Base-by-base conservation (phyloP, 2,113 vertebrate species). In the Pterocles orientalis region DNA sequence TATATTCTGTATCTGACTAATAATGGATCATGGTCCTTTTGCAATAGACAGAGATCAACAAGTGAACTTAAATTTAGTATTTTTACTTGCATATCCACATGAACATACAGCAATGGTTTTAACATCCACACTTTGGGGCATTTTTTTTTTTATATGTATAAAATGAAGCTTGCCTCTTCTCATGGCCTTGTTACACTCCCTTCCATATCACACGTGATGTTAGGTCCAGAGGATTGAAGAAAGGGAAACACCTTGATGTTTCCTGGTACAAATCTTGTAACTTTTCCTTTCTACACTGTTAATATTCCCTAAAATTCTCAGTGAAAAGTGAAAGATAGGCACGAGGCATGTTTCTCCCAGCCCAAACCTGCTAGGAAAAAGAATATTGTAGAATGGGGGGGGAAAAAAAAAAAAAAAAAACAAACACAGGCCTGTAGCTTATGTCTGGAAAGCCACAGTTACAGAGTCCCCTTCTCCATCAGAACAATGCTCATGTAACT, bases 161-260 rank as follows among this genome's bases (percentile, higher is more conserved):
- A 43, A 84, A 60, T 18, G n/a, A 14, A 91, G 43, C 18, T 82
- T 64, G 18, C 31, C 23, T 58, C 23, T 78, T 91, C 36, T 75
- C 24, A 75, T 16, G 53, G 57, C 13, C 65, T 54, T 19, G 7
- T 45, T 48, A 53, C 1, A 1, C 19, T 29, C 43, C 18, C 28
- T 73, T 81, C 34, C 2, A 2, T 26, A 45, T 15, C 26, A 56
- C 56, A 39, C 0, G 0, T 8, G 10, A 34, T 14, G 1, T 14
- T 16, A 36, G 6, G 10, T 10, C 8, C 13, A 26, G 8, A 87
- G 8, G 9, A 41, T 19, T 12, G 51, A 84, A 77, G 18, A 73
- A 88, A 77, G 12, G 7, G 9, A 36, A 86, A 62, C 14, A 78
- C 20, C 31, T 80, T 14, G 1, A 47, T 24, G 12, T 26, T 6